Base-by-base conservation (phyloP, 2,113 vertebrate species). In the Oreotrochilus melanogaster region DNA sequence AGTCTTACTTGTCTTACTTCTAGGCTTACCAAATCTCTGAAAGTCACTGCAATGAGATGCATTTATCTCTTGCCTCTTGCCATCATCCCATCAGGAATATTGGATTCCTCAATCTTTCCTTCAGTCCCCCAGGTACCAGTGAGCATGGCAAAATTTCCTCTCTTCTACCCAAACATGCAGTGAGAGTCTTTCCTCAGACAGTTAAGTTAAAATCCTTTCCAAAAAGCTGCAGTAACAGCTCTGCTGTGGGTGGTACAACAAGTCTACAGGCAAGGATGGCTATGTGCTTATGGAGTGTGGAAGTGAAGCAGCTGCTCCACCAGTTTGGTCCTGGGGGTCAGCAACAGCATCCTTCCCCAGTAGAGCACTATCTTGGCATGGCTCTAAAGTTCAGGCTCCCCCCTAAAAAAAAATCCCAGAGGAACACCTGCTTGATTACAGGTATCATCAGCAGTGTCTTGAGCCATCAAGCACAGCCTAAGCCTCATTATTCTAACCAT, bases 221-320 rank as follows among this genome's bases (percentile, higher is more conserved):
- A 10, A 62, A 78, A 51, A n/a, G 17, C 48, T 57, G 24, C 60
- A 76, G 37, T 19, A 72, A 57, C 37, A 83, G 27, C 30, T 48
- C 2, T 0, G 0, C 33, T 54, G 28, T 54, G 22, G 17, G 19
- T 85, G 27, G 18, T 19, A 42, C 15, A 5, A 19, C 27, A 57
- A 64, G 5, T 17, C 23, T 93, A 28, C n/a, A 69, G 43, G 45
- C 13, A 78, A 82, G 21, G 43, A n/a, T n/a, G 39, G 14, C 7
- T 48, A 14, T 9, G 7, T 60, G 14, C 18, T 24, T 50, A 25
- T 42, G 7, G 23, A 11, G 15, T 27, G 57, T 12, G 27, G n/a
- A 61, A 61, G 2, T 18, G n/a, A 74, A 78, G 42, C 9, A 18
- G 7, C 42, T 56, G 31, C 22, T 90, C 6, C 10, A 65, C 53